Percentiles rank a stretch among this genome's conserved stretches.
These are phyloP conservation scores for Hemistola chrysoprasaria DNA, from an alignment of 2,888 invertebrate species.

Conservation along the genomic window DNA sequence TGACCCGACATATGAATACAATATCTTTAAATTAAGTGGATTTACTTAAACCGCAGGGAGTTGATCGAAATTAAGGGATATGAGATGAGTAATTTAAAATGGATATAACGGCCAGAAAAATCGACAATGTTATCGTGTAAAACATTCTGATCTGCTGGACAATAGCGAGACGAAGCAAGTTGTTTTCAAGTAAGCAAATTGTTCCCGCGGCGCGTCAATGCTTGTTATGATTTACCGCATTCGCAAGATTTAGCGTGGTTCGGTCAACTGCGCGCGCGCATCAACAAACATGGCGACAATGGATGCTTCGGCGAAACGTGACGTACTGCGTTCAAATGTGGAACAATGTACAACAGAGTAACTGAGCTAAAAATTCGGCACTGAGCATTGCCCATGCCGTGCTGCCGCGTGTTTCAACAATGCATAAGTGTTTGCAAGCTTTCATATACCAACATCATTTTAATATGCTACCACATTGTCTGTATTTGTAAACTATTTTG, in stretches of 20 bases:
- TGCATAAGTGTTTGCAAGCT: constrained; percentile 49
- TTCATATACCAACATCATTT: constrained; percentile 19
- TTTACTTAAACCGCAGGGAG: constrained; percentile 45
- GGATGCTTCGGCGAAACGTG: constrained; percentile 72
- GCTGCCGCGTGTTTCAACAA: constrained; percentile 58
- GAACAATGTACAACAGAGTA: constrained; percentile 71
- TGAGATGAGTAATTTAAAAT: constrained; percentile 6
- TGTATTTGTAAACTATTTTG: constrained; percentile 17
- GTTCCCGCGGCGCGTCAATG: constrained; percentile 48
- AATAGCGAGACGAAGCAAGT: constrained; percentile 4
- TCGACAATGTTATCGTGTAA: not conserved
- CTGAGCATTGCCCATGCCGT: not conserved
- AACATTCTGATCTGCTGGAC: not conserved
- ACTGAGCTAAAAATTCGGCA: constrained; percentile 66
- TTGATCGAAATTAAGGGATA: constrained; percentile 33
- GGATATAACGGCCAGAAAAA: constrained; percentile 4
- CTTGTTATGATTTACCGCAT: constrained; percentile 65
- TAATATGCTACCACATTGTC: constrained; percentile 40
- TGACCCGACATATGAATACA: constrained; percentile 54
- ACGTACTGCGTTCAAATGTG: constrained; percentile 67
- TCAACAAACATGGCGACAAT: constrained; percentile 78
- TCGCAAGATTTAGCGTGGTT: constrained; percentile 70
- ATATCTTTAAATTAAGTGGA: constrained; percentile 55
- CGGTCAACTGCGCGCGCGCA: constrained; percentile 26
- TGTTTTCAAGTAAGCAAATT: constrained; percentile 27